Base-by-base conservation (phyloP, 2,797 vertebrate genomes). In the Pristis pectinata region DNA sequence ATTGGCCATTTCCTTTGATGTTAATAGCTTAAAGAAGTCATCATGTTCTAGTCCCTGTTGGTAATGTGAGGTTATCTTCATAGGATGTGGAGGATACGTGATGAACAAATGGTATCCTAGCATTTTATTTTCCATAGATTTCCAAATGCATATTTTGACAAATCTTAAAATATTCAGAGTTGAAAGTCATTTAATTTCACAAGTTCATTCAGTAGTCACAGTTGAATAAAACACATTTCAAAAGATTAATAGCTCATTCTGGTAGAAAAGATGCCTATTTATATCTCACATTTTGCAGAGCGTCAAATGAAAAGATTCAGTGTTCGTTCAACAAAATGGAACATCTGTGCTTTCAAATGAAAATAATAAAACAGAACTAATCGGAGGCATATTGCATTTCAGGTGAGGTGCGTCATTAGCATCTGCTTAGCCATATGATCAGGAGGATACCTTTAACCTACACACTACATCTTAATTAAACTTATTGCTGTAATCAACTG, bases 341-440 rank as follows among this genome's bases (percentile, higher is more conserved):
- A 93, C 37, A 44, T 70, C 37, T 44, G 22, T 95, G n/a, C 95
- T 95, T 95, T 85, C 95, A 94, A 95, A 95, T 96, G 74, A 94
- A 95, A 87, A 56, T 95, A 95, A 95, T 94, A 72, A 34, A 53
- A 53, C 10, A 76, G 6, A 77, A 74, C 10, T 64, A 64, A 61
- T 91, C 41, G 72, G 37, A 74, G 64, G 89, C 24, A 64, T 95
- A 95, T 95, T 96, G 95, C 95, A 94, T 95, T 44, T 94, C 82
- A 95, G 95, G 95, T 96, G 96, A 95, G 95, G 95, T 96, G 96
- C 95, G 94, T 95, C 96, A 96, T 97, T 96, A 97, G 96, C 97
- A 97, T 97, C 97, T 97, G 97, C 96, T 96, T 95, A 95, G 96
- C 97, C 96, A 97, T 97, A 97, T 95, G 96, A 97, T 95, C 67